phyloP scores from a whole-genome alignment of 2,113 vertebrate species.

The Orycteropus afer region DNA sequence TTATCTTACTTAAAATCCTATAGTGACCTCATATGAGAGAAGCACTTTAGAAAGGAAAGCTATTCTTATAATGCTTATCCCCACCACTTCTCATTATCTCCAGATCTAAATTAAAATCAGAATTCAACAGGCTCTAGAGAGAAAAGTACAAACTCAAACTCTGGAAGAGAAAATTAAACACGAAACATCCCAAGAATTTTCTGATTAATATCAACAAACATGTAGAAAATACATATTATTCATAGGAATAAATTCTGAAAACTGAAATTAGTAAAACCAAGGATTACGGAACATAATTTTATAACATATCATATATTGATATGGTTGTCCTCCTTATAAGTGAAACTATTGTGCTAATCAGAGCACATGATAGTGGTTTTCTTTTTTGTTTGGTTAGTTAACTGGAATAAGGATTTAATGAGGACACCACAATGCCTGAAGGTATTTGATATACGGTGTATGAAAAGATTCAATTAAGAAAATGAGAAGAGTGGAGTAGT shows the following conservation, averaged over 20 bases:
- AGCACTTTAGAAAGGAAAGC: slow-evolving; percentile 22
- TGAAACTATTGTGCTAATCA: not conserved
- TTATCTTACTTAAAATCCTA: not conserved
- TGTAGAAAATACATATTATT: slow-evolving; percentile 22
- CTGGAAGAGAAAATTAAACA: slow-evolving; percentile 24
- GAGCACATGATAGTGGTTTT: not conserved
- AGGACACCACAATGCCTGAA: not conserved
- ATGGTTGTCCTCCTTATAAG: not conserved
- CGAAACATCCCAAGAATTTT: not conserved
- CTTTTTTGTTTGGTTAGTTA: not conserved
- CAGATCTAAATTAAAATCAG: slow-evolving; percentile 46
- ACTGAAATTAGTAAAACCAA: not conserved
- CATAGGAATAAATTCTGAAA: not conserved
- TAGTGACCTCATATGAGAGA: not conserved
- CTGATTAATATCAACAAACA: not conserved
- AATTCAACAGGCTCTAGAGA: not conserved
- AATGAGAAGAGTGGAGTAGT: not conserved
- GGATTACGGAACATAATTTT: not conserved
- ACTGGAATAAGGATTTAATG: slow-evolving; percentile 26
- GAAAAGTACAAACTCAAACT: slow-evolving; percentile 47
- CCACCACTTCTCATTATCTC: slow-evolving; percentile 49
- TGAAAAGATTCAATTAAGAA: not conserved
- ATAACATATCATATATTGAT: not conserved
- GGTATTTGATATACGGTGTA: not conserved
- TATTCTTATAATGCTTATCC: not conserved